Percentiles rank a stretch among this genome's conserved stretches.
Conservation (phyloP, 2,113 vertebrate species). For the Lampris incognitus region DNA sequence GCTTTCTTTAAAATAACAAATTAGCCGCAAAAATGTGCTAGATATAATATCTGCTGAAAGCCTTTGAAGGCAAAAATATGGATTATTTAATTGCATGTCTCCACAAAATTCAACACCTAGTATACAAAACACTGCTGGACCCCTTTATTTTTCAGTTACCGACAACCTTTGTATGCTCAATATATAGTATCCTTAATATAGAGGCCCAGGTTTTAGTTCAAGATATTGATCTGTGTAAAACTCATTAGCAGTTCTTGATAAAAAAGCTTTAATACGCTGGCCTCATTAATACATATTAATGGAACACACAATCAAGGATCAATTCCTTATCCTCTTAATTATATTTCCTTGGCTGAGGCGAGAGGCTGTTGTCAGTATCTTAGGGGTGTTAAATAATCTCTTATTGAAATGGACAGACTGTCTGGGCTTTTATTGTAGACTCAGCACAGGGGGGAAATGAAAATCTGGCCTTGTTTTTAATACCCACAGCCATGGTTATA, state of each 20-base stretch:
- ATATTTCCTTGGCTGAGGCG: slow-evolving; percentile 71
- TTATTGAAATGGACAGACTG: slow-evolving; percentile 60
- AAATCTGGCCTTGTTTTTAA: slow-evolving; percentile 26
- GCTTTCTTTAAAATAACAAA: slow-evolving; percentile 27
- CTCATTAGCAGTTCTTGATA: slow-evolving; percentile 77
- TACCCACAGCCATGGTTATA: slow-evolving; percentile 6
- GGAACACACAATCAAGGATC: slow-evolving; percentile 73
- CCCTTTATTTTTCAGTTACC: slow-evolving; percentile 34
- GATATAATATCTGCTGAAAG: too few species aligned
- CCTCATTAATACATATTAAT: slow-evolving; percentile 78
- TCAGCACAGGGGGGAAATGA: slow-evolving; percentile 28
- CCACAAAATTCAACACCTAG: not conserved
- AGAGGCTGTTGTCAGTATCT: slow-evolving; percentile 58
- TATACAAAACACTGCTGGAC: slow-evolving; percentile 17
- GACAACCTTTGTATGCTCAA: slow-evolving; percentile 10
- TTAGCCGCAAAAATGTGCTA: too few species aligned
- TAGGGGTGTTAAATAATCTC: slow-evolving; percentile 56
- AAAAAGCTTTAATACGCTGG: slow-evolving; percentile 69
- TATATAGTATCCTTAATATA: slow-evolving; percentile 46
- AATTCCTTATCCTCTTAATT: slow-evolving; percentile 79
- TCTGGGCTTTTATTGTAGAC: slow-evolving; percentile 43
- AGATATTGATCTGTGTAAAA: slow-evolving; percentile 77
- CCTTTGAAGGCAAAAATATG: too few species aligned
- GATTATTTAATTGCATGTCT: not conserved
- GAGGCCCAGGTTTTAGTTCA: slow-evolving; percentile 50